Conservation (phyloP, 2,888 invertebrate genomes). For the Torymus tubicola region DNA sequence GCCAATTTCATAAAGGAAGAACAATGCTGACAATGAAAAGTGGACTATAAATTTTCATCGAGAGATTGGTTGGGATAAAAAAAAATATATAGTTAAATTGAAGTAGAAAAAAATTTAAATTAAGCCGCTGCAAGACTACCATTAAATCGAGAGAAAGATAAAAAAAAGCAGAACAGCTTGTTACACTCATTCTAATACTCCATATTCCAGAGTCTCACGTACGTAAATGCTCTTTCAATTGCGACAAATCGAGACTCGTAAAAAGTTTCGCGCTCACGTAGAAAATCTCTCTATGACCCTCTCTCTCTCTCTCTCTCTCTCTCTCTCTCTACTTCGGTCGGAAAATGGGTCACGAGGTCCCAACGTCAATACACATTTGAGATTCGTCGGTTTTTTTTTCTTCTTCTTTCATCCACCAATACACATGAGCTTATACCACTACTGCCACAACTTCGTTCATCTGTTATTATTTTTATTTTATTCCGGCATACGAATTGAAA, state of each 20-base stretch:
- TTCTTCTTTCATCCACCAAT: not conserved
- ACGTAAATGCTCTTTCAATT: conserved; percentile 50
- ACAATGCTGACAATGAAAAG: no score
- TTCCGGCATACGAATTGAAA: conserved; percentile 52
- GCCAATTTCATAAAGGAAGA: no score
- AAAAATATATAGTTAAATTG: no score
- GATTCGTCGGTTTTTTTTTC: conserved; percentile 5
- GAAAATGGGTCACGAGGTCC: conserved; percentile 49
- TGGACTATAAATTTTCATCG: no score
- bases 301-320: not conserved
- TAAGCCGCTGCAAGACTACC: no score
- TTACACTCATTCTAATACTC: conserved; percentile 35
- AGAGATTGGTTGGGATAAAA: no score
- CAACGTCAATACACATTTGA: conserved; percentile 44
- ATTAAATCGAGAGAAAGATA: not conserved
- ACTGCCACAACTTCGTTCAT: not conserved
- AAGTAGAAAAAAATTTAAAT: no score
- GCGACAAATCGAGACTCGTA: conserved; percentile 36
- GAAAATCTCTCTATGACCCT: conserved; percentile 36
- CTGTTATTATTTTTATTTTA: conserved; percentile 39
- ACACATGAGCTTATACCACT: not conserved
- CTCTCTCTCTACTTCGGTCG: not conserved
- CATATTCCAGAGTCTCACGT: not conserved
- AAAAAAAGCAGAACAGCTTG: conserved; percentile 30
- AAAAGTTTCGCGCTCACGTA: conserved; percentile 22